phyloP scores from a whole-genome alignment of 92 coral and sea anemone species.

The Diadumene lineata region DNA sequence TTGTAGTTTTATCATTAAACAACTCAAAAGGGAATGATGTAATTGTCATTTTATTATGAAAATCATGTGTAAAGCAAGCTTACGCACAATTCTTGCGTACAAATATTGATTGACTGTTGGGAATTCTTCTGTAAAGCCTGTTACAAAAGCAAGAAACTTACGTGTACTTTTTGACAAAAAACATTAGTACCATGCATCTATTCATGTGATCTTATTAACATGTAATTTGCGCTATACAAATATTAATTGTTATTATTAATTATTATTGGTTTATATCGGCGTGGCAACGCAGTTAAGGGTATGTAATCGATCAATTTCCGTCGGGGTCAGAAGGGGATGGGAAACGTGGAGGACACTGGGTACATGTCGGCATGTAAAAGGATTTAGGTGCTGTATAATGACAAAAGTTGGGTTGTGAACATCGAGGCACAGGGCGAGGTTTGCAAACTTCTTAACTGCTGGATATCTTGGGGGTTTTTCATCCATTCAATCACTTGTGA shows the following conservation, averaged over 20 bases:
- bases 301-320: conserved; percentile 69
- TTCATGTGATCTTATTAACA: too few relatives aligned
- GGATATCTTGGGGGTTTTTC: conserved; percentile 62
- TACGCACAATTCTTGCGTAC: too few relatives aligned
- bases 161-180: too few relatives aligned
- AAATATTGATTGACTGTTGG: too few relatives aligned
- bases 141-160: neutral
- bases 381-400: conserved; percentile 63
- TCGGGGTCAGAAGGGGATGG: conserved; percentile 83
- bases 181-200: too few relatives aligned
- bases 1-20: conserved; percentile 4
- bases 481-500: conserved; percentile 80
- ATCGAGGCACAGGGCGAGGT: conserved; percentile 66
- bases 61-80: too few relatives aligned
- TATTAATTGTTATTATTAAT: too few relatives aligned
- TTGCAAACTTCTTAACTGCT: conserved; percentile 55
- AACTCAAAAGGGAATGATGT: neutral
- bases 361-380: conserved; percentile 84
- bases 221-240: too few relatives aligned
- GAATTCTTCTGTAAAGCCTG: too few relatives aligned
- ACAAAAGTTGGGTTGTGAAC: conserved; percentile 50
- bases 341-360: conserved; percentile 65
- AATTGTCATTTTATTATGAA: too few relatives aligned
- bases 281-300: too few relatives aligned
- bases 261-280: too few relatives aligned